Conservation (phyloP, 2,797 vertebrate genomes). For the Columba guinea region DNA sequence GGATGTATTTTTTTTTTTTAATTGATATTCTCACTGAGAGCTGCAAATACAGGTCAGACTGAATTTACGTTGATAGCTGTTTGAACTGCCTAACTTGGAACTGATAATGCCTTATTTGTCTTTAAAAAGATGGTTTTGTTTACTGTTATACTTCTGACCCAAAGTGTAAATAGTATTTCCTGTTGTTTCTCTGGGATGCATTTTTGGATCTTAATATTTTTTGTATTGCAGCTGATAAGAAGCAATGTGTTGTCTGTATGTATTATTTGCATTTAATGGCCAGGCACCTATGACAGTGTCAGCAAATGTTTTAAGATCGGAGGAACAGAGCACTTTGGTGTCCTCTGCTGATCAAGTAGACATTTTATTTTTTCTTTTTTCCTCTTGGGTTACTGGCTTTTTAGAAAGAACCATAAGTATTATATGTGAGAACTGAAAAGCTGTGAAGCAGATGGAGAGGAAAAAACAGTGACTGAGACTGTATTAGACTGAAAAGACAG, state of each 20-base stretch:
- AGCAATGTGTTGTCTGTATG: not conserved
- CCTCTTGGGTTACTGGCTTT: not conserved
- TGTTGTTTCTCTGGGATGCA: not conserved
- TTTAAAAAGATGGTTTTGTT: not conserved
- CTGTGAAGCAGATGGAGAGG: not conserved
- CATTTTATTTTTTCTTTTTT: not conserved
- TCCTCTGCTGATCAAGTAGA: not conserved
- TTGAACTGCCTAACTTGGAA: not conserved
- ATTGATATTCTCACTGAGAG: not conserved
- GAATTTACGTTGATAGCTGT: fast-evolving
- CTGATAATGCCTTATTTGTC: not conserved
- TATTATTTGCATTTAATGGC: not conserved
- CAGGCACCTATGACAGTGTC: not conserved
- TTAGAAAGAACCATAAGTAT: not conserved
- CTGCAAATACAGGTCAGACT: not conserved
- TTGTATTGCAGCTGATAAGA: not conserved
- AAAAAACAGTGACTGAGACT: not conserved
- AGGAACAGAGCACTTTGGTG: not conserved
- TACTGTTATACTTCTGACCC: not conserved
- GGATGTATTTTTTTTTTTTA: not conserved
- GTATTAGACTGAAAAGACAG: not conserved
- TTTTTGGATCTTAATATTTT: not conserved
- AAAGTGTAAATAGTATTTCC: not conserved
- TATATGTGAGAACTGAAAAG: not conserved
- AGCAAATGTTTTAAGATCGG: not conserved